phyloP scores from a whole-genome alignment of 2,888 invertebrate genomes.

The Erynnis tages region DNA sequence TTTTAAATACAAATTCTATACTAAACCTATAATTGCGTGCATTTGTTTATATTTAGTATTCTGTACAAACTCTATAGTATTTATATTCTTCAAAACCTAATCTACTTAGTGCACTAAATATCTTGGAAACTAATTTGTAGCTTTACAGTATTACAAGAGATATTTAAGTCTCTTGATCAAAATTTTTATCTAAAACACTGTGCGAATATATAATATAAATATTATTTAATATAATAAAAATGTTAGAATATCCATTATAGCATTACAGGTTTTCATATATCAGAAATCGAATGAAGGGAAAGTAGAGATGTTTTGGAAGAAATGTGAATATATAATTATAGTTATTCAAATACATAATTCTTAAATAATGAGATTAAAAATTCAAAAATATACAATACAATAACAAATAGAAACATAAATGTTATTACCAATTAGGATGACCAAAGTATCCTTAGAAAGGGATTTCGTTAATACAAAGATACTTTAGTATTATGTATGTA shows the following conservation, averaged over 20 bases:
- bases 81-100: slow-evolving; percentile 37
- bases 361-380: too few relatives aligned
- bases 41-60: slow-evolving; percentile 36
- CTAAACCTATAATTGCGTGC: slow-evolving; percentile 52
- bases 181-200: slow-evolving; percentile 8
- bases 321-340: too few relatives aligned
- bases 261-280: too few relatives aligned
- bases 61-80: slow-evolving; percentile 27
- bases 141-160: neutral
- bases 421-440: too few relatives aligned
- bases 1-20: slow-evolving; percentile 14
- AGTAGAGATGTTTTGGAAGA: too few relatives aligned
- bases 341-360: too few relatives aligned
- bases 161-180: neutral
- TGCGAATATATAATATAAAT: neutral
- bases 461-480: neutral
- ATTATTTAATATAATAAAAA: too few relatives aligned
- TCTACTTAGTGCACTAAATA: slow-evolving; percentile 62
- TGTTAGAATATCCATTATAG: too few relatives aligned
- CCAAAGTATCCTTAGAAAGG: neutral
- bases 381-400: neutral
- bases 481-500: neutral
- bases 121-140: slow-evolving; percentile 17
- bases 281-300: too few relatives aligned
- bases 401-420: too few relatives aligned